Evolutionary conservation across 2,797 vertebrate species (phyloP).

Genomic region (Hoplostethus mediterraneus): DNA sequence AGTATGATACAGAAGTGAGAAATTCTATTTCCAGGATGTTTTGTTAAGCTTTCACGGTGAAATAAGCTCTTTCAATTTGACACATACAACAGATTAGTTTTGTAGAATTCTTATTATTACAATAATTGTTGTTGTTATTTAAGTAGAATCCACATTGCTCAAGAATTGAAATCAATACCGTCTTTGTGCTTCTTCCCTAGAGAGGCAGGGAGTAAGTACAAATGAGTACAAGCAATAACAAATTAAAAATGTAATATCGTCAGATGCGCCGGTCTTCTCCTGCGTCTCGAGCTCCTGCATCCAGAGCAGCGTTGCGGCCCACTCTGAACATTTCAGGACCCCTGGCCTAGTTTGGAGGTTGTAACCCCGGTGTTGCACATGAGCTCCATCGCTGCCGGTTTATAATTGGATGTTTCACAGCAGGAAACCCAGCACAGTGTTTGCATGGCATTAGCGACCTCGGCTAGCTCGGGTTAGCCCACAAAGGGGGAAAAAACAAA

Average conservation of each 20-base stretch:
- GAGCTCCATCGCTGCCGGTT: constrained; percentile 42
- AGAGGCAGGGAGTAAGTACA: neutral
- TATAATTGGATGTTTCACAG: constrained; percentile 75
- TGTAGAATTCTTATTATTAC: neutral
- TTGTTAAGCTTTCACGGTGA: neutral
- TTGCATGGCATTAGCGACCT: constrained; percentile 58
- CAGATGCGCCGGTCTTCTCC: constrained; percentile 15
- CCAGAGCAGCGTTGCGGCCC: constrained; percentile 15
- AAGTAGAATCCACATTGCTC: neutral
- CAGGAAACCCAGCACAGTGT: constrained; percentile 46
- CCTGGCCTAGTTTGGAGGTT: constrained; percentile 56
- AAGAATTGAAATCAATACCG: neutral
- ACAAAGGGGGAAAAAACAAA: constrained; percentile 24
- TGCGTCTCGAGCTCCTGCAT: constrained; percentile 30
- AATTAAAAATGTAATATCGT: constrained; percentile 13
- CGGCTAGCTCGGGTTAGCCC: constrained; percentile 8
- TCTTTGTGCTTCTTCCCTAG: neutral
- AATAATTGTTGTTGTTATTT: neutral
- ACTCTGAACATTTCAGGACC: constrained; percentile 59
- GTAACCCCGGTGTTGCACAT: constrained; percentile 33
- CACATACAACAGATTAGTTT: neutral
- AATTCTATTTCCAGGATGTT: neutral
- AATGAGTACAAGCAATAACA: constrained; percentile 9
- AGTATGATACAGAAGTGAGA: too few relatives aligned
- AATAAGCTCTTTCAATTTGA: neutral